These are phyloP conservation scores for Podarcis cretensis DNA, from an alignment of 2,113 vertebrate species.

Conservation along the genomic window DNA sequence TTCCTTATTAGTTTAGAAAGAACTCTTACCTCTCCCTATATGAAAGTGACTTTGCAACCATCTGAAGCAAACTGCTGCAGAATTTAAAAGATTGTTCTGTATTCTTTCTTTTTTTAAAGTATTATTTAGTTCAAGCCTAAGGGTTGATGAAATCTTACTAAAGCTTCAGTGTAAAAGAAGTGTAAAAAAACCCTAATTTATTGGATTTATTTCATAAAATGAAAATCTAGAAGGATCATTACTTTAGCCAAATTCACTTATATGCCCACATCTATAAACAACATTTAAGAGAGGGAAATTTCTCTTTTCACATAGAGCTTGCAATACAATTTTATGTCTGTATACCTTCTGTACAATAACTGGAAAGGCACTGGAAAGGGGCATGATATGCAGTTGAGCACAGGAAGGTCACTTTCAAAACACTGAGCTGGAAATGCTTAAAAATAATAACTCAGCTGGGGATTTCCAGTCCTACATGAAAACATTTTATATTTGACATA, in stretches of 20 bases:
- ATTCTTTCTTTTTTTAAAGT: slow-evolving; percentile 51
- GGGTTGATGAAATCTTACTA: slow-evolving; percentile 76
- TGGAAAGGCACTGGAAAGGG: slow-evolving; percentile 58
- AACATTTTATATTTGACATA: slow-evolving; percentile 55
- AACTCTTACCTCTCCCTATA: slow-evolving; percentile 20
- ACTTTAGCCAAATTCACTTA: slow-evolving; percentile 76
- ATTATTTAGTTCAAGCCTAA: slow-evolving; percentile 73
- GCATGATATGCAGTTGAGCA: slow-evolving; percentile 30
- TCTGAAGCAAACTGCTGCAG: slow-evolving; percentile 43
- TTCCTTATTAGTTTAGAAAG: slow-evolving; percentile 19
- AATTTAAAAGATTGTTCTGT: slow-evolving; percentile 41
- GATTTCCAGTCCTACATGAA: slow-evolving; percentile 42
- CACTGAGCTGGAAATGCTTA: slow-evolving; percentile 26
- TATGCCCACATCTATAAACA: slow-evolving; percentile 67
- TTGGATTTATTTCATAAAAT: slow-evolving; percentile 78
- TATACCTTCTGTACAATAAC: slow-evolving; percentile 63
- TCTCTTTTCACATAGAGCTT: slow-evolving; percentile 68
- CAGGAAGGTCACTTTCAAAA: slow-evolving; percentile 66
- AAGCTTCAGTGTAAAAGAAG: slow-evolving; percentile 76
- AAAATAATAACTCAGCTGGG: slow-evolving; percentile 28
- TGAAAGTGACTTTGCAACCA: slow-evolving; percentile 49
- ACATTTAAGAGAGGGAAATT: slow-evolving; percentile 71
- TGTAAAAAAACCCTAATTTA: slow-evolving; percentile 73
- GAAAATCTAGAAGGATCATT: slow-evolving; percentile 77
- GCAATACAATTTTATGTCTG: slow-evolving; percentile 69